Evolutionary conservation across 2,797 vertebrate species (phyloP), one percentile per base, ranked within the genome.

Genomic region (Sebastiscus tertius): DNA sequence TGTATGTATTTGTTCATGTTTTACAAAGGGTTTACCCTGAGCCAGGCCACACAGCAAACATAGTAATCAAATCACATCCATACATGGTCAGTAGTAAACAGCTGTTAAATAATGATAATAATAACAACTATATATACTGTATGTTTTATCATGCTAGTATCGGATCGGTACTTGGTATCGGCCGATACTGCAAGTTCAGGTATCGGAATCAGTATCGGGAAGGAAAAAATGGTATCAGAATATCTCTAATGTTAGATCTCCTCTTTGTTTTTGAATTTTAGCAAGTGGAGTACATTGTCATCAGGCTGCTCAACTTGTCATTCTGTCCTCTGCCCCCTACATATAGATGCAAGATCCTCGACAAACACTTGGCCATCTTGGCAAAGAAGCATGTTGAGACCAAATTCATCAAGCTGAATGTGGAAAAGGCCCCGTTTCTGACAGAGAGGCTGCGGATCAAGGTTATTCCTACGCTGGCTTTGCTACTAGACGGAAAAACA

Each of bases 331-430:
- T 72, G 2, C 34, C 85, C 67, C 78, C 24, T 80, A 34, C 72
- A 13, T 39, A 59, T 64, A 99, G 99, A 90, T 98, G 98, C 81
- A 97, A 98, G 94, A 98, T 99, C 93, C 29, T 99, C 71, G 99
- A 99, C 94, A 98, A 97, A 91, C 99, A 99, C 87, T 93, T 99
- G 93, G 86, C 92, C 62, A 81, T 96, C 66, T 54, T 99, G 94
- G 96, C 98, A 74, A 99, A 98, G 94, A 99, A 99, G 85, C 98
- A 99, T 2, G 64, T 99, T 20, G 99, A 99, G 92, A 99, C 99
- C 72, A 99, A 99, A 90, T 99, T 99, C 94, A 92, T 99, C 90
- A 99, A 98, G 88, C 88, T 99, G 88, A 98, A 99, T 88, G 98
- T 96, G 85, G 98, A 99, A 92, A 99, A 99, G 85, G 97, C 99